These are phyloP conservation scores for Okapia johnstoni DNA, from an alignment of 2,113 vertebrate genomes.

Conservation along the genomic window DNA sequence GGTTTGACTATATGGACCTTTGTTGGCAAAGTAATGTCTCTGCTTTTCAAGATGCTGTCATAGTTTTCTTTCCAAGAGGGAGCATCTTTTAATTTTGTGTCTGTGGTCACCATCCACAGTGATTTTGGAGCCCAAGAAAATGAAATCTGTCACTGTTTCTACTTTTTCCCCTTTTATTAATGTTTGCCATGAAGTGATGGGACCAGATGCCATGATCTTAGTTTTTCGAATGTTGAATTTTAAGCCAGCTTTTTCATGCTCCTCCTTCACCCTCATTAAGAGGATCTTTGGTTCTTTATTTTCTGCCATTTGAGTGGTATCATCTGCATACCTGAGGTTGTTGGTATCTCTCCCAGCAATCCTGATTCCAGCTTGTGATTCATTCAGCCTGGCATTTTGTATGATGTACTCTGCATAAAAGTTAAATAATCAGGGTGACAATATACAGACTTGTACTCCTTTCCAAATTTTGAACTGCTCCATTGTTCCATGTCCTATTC, in stretches of 20 bases:
- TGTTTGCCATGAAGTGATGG: background rate
- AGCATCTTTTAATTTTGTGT: background rate
- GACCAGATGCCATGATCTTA: background rate
- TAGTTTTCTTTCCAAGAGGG: background rate
- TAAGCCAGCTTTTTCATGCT: background rate
- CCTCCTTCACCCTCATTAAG: background rate
- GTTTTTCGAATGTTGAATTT: background rate
- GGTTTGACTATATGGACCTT: background rate
- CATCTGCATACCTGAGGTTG: background rate
- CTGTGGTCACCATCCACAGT: background rate
- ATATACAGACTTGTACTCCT: background rate
- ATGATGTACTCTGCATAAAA: background rate
- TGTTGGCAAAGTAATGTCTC: background rate
- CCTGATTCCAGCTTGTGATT: background rate
- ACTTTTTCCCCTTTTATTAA: background rate
- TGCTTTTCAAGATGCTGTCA: background rate
- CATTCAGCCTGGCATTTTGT: background rate
- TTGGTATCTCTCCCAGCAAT: background rate
- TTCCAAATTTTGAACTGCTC: background rate
- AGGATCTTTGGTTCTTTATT: background rate
- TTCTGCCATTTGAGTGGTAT: background rate
- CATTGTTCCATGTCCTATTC: background rate
- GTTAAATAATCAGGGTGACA: background rate
- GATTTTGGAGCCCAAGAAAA: background rate
- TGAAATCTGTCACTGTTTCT: background rate